phyloP scores from a whole-genome alignment of 2,113 vertebrate genomes.

The Aleadryas rufinucha region DNA sequence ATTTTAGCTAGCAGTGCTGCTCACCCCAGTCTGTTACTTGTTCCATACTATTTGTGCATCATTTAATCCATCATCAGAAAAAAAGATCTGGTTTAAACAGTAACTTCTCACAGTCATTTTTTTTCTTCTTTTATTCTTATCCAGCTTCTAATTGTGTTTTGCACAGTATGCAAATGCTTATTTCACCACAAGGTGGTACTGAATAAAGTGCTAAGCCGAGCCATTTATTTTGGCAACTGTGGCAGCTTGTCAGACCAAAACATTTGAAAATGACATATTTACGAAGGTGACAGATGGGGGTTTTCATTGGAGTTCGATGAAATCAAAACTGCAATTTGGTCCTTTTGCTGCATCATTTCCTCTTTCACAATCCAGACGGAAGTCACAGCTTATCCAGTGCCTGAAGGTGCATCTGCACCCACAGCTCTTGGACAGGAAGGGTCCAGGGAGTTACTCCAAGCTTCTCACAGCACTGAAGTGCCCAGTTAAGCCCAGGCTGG shows the following conservation, averaged over 20 bases:
- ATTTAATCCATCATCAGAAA: background rate
- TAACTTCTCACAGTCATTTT: background rate
- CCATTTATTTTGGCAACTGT: background rate
- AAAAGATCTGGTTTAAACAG: background rate
- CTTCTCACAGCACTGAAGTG: background rate
- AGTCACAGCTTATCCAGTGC: accelerated
- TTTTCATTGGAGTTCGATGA: background rate
- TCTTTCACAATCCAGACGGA: background rate
- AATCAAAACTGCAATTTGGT: background rate
- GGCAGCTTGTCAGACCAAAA: background rate
- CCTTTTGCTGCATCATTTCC: background rate
- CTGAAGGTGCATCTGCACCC: background rate
- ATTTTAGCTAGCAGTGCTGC: background rate
- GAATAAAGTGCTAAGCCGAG: background rate
- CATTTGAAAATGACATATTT: background rate
- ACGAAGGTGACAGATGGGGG: background rate
- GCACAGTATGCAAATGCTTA: background rate
- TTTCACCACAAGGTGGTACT: background rate
- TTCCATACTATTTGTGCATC: background rate
- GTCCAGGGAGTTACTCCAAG: background rate
- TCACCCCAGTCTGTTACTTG: background rate
- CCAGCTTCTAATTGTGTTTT: background rate
- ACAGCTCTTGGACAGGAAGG: background rate
- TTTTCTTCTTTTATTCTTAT: background rate
- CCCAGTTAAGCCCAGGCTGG: background rate